A percentile compares a stretch with the other conserved stretches of the same genome.
These are phyloP conservation scores for Tromatobia lineatoria DNA, from an alignment of 2,888 invertebrate species.

Conservation along the genomic window DNA sequence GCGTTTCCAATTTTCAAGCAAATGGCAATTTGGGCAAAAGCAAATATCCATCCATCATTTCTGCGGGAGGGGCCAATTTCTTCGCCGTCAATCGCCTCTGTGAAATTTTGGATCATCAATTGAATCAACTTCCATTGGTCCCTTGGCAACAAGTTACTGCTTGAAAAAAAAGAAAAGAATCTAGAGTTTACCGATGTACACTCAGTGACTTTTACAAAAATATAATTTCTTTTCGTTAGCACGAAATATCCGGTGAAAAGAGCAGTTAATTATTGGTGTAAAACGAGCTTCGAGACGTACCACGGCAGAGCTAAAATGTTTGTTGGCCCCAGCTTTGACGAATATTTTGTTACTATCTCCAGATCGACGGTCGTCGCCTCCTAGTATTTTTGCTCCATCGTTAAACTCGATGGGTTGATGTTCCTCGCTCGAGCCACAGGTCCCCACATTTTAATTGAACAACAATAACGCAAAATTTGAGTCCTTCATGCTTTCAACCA, in stretches of 20 bases:
- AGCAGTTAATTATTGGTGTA: not conserved
- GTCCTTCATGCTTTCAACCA: not conserved
- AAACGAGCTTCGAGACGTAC: conserved; percentile 55
- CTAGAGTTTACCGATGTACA: not conserved
- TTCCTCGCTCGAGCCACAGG: not conserved
- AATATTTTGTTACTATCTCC: conserved; percentile 28
- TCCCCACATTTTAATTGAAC: conserved; percentile 10
- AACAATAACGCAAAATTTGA: not conserved
- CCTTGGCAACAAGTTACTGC: not conserved
- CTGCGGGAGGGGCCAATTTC: not conserved
- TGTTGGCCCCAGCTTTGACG: conserved; percentile 26
- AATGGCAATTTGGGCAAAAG: not conserved
- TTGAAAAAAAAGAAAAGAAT: not conserved
- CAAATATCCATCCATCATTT: not conserved
- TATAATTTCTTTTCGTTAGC: not conserved
- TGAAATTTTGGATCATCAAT: not conserved
- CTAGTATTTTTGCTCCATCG: conserved; percentile 38
- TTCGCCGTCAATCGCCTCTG: not conserved
- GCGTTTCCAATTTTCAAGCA: not conserved
- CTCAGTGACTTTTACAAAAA: not conserved
- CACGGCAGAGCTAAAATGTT: conserved; percentile 28
- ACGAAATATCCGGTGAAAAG: not conserved
- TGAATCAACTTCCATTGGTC: not conserved
- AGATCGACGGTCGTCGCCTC: conserved; percentile 63
- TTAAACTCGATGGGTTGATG: conserved; percentile 34